Evolutionary conservation across 2,113 vertebrate genomes (phyloP).

Genomic region (Heterotilapia buettikoferi): DNA sequence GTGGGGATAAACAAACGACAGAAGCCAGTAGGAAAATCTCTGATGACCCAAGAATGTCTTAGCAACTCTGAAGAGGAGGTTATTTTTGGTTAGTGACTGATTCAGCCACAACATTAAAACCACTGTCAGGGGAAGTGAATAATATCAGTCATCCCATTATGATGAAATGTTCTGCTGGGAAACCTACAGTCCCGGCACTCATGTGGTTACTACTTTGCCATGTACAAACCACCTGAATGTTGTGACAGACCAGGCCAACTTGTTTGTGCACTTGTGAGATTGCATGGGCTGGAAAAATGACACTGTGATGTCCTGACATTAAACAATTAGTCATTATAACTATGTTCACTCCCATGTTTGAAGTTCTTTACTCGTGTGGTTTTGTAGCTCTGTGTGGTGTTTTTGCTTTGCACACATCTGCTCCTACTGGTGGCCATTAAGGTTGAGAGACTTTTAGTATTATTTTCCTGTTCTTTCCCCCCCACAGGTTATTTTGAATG

Average conservation of each 20-base stretch:
- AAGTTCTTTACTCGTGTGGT: background rate
- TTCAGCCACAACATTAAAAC: background rate
- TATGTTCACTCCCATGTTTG: background rate
- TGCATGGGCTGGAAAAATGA: background rate
- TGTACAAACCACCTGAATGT: background rate
- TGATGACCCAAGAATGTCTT: constrained; percentile 36
- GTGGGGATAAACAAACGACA: constrained; percentile 55
- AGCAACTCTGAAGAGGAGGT: constrained; percentile 29
- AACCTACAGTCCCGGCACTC: background rate
- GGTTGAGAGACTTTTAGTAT: background rate
- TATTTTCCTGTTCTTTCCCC: accelerated
- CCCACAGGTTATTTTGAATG: background rate
- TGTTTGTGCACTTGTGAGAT: background rate
- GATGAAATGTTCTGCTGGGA: background rate
- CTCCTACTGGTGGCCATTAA: background rate
- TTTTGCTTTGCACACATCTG: background rate
- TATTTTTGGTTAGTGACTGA: constrained; percentile 16
- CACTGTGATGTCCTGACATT: background rate
- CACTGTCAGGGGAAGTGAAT: background rate
- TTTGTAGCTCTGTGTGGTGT: background rate
- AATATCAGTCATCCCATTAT: background rate
- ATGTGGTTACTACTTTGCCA: background rate
- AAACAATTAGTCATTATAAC: background rate
- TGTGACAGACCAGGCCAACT: background rate
- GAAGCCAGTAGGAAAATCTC: constrained; percentile 27